Evolutionary conservation across 1,140 invertebrate genomes (phyloP).

Genomic region (Heliconius hewitsoni): DNA sequence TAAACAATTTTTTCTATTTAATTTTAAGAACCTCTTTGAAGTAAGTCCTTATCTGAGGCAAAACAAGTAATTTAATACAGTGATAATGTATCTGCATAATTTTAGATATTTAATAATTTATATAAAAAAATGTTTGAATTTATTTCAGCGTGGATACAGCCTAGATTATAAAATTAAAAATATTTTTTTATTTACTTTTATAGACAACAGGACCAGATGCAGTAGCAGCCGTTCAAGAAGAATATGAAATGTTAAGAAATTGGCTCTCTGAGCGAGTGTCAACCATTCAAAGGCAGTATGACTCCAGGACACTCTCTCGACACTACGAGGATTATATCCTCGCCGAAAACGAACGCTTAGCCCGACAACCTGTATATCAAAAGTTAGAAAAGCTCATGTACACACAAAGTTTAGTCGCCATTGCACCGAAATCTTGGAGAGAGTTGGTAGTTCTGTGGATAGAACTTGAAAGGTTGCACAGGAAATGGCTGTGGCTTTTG

Average conservation of each 20-base stretch:
- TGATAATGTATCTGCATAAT: no score
- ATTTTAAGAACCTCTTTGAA: no score
- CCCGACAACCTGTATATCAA: conserved; percentile 85
- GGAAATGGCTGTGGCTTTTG: conserved; percentile 92
- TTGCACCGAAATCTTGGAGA: conserved; percentile 90
- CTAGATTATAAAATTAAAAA: no score
- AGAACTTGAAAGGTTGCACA: conserved; percentile 88
- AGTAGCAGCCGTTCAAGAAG: conserved; percentile 88
- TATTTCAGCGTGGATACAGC: no score
- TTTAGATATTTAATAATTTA: no score
- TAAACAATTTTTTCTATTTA: no score
- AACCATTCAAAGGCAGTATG: conserved; percentile 86
- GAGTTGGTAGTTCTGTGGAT: conserved; percentile 89
- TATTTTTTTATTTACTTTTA: conserved; percentile 25
- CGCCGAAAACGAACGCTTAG: conserved; percentile 87
- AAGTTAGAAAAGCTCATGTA: conserved; percentile 89
- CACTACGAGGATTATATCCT: conserved; percentile 87
- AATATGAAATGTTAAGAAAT: conserved; percentile 89
- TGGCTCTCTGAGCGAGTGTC: conserved; percentile 91
- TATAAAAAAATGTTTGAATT: no score
- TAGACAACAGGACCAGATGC: conserved; percentile 85
- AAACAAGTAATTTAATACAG: no score
- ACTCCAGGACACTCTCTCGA: conserved; percentile 84
- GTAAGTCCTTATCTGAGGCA: no score
- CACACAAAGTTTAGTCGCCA: conserved; percentile 88